Conservation (phyloP, 2,888 invertebrate genomes). For the Erebia ligea region DNA sequence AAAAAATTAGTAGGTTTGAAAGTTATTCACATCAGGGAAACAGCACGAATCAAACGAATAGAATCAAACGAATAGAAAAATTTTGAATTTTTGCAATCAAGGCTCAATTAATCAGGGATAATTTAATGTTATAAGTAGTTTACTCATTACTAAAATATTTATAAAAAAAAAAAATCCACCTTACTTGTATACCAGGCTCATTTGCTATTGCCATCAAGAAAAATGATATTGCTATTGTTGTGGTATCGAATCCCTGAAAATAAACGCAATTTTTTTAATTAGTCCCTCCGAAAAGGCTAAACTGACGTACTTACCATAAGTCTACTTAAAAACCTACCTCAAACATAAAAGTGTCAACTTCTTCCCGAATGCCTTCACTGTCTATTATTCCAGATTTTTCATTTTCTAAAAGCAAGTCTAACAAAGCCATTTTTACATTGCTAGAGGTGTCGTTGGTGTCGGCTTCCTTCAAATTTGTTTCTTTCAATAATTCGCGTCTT, state of each 20-base stretch:
- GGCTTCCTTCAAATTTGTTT: background rate
- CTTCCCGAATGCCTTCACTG: conserved; percentile 84
- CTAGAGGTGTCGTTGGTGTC: conserved; percentile 44
- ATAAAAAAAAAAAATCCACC: background rate
- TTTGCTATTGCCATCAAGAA: conserved; percentile 20
- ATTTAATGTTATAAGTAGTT: too few species aligned
- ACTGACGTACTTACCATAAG: too few species aligned
- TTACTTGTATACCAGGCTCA: conserved; percentile 13
- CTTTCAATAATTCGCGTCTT: background rate
- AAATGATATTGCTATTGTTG: conserved; percentile 2
- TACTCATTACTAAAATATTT: too few species aligned
- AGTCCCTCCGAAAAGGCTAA: too few species aligned
- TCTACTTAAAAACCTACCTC: conserved; percentile 64
- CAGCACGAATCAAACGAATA: too few species aligned
- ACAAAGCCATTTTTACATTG: conserved; percentile 81
- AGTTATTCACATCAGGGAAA: too few species aligned
- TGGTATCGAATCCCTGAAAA: conserved; percentile 11
- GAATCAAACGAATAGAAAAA: too few species aligned
- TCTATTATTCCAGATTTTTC: conserved; percentile 81
- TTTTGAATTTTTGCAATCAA: too few species aligned
- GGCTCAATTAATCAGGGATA: too few species aligned
- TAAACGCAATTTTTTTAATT: background rate
- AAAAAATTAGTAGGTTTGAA: too few species aligned
- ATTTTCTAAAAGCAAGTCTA: conserved; percentile 84
- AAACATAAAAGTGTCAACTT: conserved; percentile 89